These are phyloP conservation scores for Ennomos fuscantarius DNA, from an alignment of 2,888 invertebrate genomes.

Conservation along the genomic window DNA sequence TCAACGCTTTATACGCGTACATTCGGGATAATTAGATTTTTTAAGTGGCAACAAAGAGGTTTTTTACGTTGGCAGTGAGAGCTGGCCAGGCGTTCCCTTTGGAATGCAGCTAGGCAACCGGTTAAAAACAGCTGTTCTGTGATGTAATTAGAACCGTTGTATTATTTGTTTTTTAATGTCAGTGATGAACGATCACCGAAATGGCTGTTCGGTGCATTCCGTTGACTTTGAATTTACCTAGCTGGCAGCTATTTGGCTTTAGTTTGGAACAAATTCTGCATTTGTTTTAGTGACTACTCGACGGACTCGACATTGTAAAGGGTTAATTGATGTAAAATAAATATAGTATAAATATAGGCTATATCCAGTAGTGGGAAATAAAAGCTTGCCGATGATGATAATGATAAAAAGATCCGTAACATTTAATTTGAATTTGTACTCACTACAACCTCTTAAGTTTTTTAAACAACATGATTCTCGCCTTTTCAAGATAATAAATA, in stretches of 20 bases:
- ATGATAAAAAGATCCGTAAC: too few species aligned
- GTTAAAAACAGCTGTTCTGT: conserved; percentile 71
- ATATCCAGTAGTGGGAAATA: too few species aligned
- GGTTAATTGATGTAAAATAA: too few species aligned
- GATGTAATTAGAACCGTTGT: conserved; percentile 58
- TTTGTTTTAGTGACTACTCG: too few species aligned
- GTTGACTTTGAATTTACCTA: not conserved
- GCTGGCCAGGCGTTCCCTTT: conserved; percentile 70
- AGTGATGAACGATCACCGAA: conserved; percentile 29
- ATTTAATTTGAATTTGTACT: too few species aligned
- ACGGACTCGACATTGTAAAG: too few species aligned
- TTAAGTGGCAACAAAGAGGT: conserved; percentile 43
- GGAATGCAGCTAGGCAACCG: conserved; percentile 67
- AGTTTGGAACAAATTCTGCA: too few species aligned
- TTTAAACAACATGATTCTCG: too few species aligned
- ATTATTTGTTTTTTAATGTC: conserved; percentile 50
- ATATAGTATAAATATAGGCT: too few species aligned
- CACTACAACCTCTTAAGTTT: too few species aligned
- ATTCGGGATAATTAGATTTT: conserved; percentile 53
- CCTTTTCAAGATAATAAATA: not conserved
- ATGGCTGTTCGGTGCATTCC: conserved; percentile 23
- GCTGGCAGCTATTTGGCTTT: too few species aligned
- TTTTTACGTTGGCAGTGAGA: conserved; percentile 44
- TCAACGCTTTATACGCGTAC: conserved; percentile 36
- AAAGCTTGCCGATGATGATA: too few species aligned